Conservation (phyloP, 92 coral and sea anemone species). For the Nematostella vectensis region DNA sequence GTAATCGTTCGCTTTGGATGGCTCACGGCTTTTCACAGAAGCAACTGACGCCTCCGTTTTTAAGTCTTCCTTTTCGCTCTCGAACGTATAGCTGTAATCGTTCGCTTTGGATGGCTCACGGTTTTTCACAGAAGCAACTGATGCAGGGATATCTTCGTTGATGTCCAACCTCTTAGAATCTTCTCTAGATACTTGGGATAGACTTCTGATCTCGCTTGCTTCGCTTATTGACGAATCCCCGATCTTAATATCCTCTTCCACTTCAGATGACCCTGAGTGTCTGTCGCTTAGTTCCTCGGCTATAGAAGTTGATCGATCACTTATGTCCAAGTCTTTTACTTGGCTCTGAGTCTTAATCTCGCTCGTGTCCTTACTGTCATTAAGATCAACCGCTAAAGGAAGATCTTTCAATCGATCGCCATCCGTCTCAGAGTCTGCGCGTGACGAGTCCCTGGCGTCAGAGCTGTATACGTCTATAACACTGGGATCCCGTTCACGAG, state of each 20-base stretch:
- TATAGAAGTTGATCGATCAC: conserved; percentile 34
- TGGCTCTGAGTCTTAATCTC: conserved; percentile 21
- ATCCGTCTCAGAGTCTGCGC: conserved; percentile 8
- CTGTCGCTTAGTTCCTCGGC: conserved; percentile 14
- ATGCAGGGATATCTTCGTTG: too few relatives aligned
- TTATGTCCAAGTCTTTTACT: conserved; percentile 53
- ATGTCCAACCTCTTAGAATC: too few relatives aligned
- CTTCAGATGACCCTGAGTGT: conserved; percentile 32
- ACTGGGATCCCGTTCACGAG: conserved; percentile 13
- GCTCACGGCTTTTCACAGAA: conserved; percentile 31
- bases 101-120: conserved; percentile 12
- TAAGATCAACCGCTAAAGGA: conserved; percentile 10
- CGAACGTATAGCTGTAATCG: conserved; percentile 76
- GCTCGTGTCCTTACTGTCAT: background rate
- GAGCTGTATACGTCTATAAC: conserved; percentile 5
- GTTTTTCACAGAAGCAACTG: conserved; percentile 33
- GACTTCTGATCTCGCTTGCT: conserved; percentile 37
- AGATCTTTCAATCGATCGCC: conserved; percentile 7
- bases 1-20: conserved; percentile 32
- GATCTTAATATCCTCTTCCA: conserved; percentile 53
- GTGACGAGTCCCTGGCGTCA: conserved; percentile 9
- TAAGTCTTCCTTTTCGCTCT: conserved; percentile 40
- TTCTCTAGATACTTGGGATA: conserved; percentile 5
- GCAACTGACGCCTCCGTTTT: conserved; percentile 16
- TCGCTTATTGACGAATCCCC: conserved; percentile 43